Conservation (phyloP, 1,140 invertebrate species). For the Ceratoteleas bidentatus region DNA sequence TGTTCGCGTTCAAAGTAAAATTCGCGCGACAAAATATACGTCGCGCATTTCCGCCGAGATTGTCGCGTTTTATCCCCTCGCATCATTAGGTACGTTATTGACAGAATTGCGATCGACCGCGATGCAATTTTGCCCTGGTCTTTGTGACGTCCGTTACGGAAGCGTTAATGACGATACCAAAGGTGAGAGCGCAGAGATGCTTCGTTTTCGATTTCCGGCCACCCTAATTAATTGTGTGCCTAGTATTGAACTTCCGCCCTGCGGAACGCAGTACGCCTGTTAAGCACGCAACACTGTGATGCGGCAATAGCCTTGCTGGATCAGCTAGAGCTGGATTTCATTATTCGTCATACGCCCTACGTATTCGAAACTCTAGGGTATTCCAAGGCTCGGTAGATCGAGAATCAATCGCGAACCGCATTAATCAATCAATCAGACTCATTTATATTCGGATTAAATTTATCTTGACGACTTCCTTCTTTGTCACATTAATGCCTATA, state of each 20-base stretch:
- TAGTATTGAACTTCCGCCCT: conserved; percentile 67
- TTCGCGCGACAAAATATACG: conserved; percentile 27
- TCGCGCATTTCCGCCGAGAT: conserved; percentile 38
- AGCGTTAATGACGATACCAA: conserved; percentile 63
- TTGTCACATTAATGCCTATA: not conserved
- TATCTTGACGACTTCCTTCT: not conserved
- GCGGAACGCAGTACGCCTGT: conserved; percentile 65
- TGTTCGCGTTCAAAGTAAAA: conserved; percentile 21
- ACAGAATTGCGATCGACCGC: conserved; percentile 64
- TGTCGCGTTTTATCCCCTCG: conserved; percentile 53
- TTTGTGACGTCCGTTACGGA: conserved; percentile 67
- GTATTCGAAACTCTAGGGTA: conserved; percentile 32
- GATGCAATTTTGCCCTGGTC: conserved; percentile 63
- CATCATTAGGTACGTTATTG: conserved; percentile 64
- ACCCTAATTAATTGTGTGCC: conserved; percentile 67
- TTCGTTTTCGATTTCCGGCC: conserved; percentile 68
- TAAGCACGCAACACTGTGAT: conserved; percentile 61
- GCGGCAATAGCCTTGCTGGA: conserved; percentile 60
- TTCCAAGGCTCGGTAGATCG: conserved; percentile 27
- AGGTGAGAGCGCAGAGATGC: conserved; percentile 59
- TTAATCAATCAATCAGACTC: conserved; percentile 12
- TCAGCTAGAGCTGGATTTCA: conserved; percentile 65
- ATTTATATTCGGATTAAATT: conserved; percentile 28
- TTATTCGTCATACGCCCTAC: conserved; percentile 53
- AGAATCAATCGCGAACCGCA: conserved; percentile 32